Base-by-base conservation (phyloP, 2,113 vertebrate genomes). In the Morone saxatilis region DNA sequence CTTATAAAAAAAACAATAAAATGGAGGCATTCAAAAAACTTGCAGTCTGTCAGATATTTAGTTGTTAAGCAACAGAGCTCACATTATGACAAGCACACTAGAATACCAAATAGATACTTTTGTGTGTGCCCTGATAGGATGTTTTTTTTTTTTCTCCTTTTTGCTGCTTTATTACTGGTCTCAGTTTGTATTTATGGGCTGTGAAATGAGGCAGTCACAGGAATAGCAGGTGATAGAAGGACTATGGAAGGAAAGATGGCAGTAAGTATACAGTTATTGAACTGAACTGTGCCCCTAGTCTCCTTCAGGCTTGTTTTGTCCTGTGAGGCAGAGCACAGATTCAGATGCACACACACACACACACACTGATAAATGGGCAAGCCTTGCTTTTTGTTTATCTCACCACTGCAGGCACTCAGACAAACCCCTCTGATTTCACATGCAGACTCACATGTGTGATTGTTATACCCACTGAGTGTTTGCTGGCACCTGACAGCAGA, bases 381-480 rank as follows among this genome's bases (percentile, higher is more conserved):
- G 62, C 47, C 66, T 65, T 22, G 19, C 25, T 71, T 57, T 86
- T 78, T 78, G 88, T 91, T 92, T 86, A 92, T 92, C 91, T 90
- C 90, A 51, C 48, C 69, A 25, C 86, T 76, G 74, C 90, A 91
- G 88, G 76, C 88, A 47, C 69, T 50, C 70, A 63, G 84, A 88
- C 78, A 80, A 85, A 67, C 57, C 66, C n/a, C 9, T 84, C 78
- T 85, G 80, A 87, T 89, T 87, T 86, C 68, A 77, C 63, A 80
- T 77, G 81, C 80, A 84, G 85, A 65, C 89, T 88, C 63, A 85
- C 81, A 87, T 83, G 76, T 90, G 81, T 76, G 85, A 84, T 70
- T 76, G 63, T 66, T 63, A 40, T 77, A 74, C 51, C 69, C 60
- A 36, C 54, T 61, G 78, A 82, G 69, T 72, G 87, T 71, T 63